phyloP scores from a whole-genome alignment of 2,113 vertebrate species.

The Sander vitreus region DNA sequence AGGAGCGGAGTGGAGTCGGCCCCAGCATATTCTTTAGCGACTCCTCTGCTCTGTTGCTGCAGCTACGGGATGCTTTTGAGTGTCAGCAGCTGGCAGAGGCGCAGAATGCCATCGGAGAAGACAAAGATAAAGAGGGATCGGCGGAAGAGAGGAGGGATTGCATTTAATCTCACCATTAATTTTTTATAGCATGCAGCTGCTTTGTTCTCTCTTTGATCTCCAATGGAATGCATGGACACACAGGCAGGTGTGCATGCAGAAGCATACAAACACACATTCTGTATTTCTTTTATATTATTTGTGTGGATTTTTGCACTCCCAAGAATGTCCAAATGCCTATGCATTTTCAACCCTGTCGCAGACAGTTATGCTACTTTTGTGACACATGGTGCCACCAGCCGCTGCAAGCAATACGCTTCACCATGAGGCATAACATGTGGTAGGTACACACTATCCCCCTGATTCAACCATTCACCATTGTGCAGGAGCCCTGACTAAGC shows the following conservation, averaged over 20 bases:
- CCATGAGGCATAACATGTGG: background rate
- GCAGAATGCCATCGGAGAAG: constrained; percentile 63
- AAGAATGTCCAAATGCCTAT: background rate
- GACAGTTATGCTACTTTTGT: constrained; percentile 23
- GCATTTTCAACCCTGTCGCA: constrained; percentile 2
- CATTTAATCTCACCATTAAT: constrained; percentile 83
- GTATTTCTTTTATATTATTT: background rate
- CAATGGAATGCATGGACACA: constrained; percentile 39
- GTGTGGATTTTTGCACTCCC: background rate
- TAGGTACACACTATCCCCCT: background rate
- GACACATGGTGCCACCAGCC: constrained; percentile 24
- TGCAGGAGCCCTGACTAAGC: constrained; percentile 15
- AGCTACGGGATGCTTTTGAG: constrained; percentile 71
- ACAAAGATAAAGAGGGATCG: constrained; percentile 71
- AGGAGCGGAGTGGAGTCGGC: constrained; percentile 42
- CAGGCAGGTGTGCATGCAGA: constrained; percentile 7
- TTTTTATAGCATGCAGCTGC: constrained; percentile 85
- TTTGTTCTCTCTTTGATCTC: constrained; percentile 82
- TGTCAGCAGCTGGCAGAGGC: constrained; percentile 76
- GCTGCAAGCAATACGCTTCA: constrained; percentile 19
- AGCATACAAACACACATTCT: constrained; percentile 2
- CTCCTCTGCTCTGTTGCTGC: constrained; percentile 53
- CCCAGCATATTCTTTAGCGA: constrained; percentile 66
- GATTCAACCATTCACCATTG: constrained; percentile 4
- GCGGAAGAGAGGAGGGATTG: constrained; percentile 65